Base-by-base conservation (phyloP, 2,113 vertebrate genomes). In the Abramis brama region DNA sequence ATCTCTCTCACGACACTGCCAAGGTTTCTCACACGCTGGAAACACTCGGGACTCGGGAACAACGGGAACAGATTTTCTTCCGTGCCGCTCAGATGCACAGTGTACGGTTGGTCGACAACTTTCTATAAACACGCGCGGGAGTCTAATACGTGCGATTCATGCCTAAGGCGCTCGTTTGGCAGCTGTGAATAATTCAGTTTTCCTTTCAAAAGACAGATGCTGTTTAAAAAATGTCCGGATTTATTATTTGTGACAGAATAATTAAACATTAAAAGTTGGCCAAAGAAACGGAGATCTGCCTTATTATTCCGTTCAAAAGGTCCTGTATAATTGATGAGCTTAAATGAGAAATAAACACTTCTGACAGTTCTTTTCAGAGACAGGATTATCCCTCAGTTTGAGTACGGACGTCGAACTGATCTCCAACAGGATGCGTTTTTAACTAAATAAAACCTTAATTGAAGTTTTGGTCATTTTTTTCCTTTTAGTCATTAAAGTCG, bases 171-270 rank as follows among this genome's bases (percentile, higher is more conserved):
- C 81, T 85, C 90, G 92, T 83, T 91, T 91, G 87, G 85, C 90
- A 90, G 93, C 91, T 92, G 85, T 91, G 88, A 94, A 91, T 93
- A 91, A 94, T 95, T 95, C 94, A 92, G 94, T 93, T 92, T 80
- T 89, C 91, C 84, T 87, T 93, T 93, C 93, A 94, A 92, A 89
- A 84, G 94, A 86, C 66, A 86, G 91, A 93, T 93, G 94, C 78
- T 59, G 79, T 91, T 92, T 94, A 91, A 96, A 94, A 95, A 94
- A 94, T 93, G 94, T 90, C 89, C 91, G 87, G 86, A 89, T 75
- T 93, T 90, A 95, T 94, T 94, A 91, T 93, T 87, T 79, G 88
- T 90, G 94, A 94, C 93, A 95, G 91, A 93, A 92, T 94, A 94
- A 95, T 95, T 91, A 94, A 94, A 93, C 84, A 91, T 12, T 89